Conservation (phyloP, 2,113 vertebrate genomes). For the Dasyornis broadbenti region DNA sequence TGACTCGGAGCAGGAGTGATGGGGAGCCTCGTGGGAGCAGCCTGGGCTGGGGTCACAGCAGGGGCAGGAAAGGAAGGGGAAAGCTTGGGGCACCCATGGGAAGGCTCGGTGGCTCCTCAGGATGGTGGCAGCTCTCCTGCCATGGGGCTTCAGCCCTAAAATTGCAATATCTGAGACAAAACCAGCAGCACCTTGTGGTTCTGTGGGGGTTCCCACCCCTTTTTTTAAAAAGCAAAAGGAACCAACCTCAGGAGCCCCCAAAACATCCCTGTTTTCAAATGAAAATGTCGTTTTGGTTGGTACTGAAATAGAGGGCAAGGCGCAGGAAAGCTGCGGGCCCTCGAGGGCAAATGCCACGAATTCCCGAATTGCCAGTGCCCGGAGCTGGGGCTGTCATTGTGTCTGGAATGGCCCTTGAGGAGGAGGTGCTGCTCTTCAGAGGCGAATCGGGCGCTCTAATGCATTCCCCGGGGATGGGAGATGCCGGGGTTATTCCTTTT, state of each 20-base stretch:
- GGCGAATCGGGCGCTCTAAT: fast-evolving
- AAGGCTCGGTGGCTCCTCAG: fast-evolving
- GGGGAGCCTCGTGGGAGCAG: fast-evolving
- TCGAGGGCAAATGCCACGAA: fast-evolving
- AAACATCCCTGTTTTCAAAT: fast-evolving
- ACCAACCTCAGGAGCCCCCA: not conserved
- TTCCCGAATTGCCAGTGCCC: not conserved
- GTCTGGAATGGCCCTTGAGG: not conserved
- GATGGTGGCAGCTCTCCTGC: too few species aligned
- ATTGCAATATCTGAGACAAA: not conserved
- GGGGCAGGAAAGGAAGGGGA: not conserved
- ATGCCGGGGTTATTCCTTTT: not conserved
- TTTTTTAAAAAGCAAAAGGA: not conserved
- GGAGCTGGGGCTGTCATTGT: not conserved
- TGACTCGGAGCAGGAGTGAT: fast-evolving
- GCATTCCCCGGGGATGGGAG: fast-evolving
- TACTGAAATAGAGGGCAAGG: not conserved
- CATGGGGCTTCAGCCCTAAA: too few species aligned
- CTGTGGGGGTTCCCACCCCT: fast-evolving
- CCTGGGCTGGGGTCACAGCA: not conserved
- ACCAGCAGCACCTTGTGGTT: not conserved
- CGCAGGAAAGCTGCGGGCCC: fast-evolving
- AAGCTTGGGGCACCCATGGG: fast-evolving
- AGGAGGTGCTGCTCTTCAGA: not conserved
- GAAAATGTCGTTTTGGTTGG: not conserved